Evolutionary conservation across 2,797 vertebrate genomes (phyloP).

Genomic region (Hemitrygon akajei): DNA sequence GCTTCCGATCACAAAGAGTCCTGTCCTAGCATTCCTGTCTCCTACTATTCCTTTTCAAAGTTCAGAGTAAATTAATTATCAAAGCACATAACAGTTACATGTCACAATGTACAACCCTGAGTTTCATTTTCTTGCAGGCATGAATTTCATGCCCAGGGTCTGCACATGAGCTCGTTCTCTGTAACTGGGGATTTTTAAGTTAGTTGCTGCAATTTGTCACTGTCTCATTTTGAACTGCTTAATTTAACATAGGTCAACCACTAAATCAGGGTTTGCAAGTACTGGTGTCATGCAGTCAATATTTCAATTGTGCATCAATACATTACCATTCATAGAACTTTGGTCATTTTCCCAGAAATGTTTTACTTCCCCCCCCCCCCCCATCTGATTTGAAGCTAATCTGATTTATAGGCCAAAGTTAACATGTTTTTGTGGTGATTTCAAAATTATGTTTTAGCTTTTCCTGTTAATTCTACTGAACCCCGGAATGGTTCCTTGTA

Average conservation of each 20-base stretch:
- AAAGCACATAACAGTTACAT: too few species aligned
- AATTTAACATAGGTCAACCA: not conserved
- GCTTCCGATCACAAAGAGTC: too few species aligned
- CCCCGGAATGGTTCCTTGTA: not conserved
- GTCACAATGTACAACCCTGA: too few species aligned
- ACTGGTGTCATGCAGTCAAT: not conserved
- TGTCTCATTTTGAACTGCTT: not conserved
- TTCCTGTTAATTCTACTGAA: not conserved
- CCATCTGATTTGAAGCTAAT: not conserved
- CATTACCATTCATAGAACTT: not conserved
- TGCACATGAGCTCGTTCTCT: not conserved
- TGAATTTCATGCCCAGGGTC: not conserved
- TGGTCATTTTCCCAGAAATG: not conserved
- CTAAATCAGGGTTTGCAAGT: not conserved
- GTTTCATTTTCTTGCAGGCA: too few species aligned
- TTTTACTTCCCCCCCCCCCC: not conserved
- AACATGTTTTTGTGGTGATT: not conserved
- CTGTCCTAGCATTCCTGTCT: too few species aligned
- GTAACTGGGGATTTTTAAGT: not conserved
- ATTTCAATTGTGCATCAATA: not conserved
- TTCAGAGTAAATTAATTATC: too few species aligned
- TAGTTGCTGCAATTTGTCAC: not conserved
- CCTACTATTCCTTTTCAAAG: too few species aligned
- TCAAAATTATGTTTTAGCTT: not conserved
- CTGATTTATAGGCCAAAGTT: not conserved